phyloP scores from a whole-genome alignment of 1,140 invertebrate species.

The Drosophila orena region DNA sequence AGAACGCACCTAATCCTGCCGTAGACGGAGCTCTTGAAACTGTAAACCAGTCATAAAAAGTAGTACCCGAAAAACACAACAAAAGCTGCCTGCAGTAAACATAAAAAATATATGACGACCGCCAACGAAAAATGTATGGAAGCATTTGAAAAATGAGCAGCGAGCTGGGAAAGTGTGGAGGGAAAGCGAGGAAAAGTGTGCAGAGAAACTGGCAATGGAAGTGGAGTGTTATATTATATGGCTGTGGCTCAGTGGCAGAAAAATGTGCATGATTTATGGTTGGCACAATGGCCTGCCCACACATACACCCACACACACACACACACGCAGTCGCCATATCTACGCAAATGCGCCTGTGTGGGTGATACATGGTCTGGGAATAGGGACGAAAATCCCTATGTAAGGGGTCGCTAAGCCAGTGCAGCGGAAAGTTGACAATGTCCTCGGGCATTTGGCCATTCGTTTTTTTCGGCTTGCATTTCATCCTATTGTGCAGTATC shows the following conservation, averaged over 20 bases:
- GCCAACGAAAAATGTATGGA: constrained; percentile 64
- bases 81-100: constrained; percentile 75
- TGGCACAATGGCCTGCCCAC: constrained; percentile 55
- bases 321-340: constrained; percentile 7
- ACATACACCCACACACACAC: neutral
- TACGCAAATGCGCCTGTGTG: constrained; percentile 27
- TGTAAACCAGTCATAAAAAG: constrained; percentile 75
- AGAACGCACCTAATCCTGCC: constrained; percentile 57
- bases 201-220: constrained; percentile 1
- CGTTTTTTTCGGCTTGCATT: neutral
- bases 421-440: constrained; percentile 48
- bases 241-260: constrained; percentile 78
- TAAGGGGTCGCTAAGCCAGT: constrained; percentile 45
- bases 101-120: constrained; percentile 74
- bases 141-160: constrained; percentile 72
- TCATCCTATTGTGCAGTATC: constrained; percentile 25
- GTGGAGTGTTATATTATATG: constrained; percentile 67
- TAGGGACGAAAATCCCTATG: constrained; percentile 6
- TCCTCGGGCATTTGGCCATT: neutral
- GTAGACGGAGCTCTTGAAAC: constrained; percentile 62
- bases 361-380: constrained; percentile 11
- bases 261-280: constrained; percentile 81
- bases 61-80: constrained; percentile 65
- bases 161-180: constrained; percentile 3
- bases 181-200: constrained; percentile 5